These are phyloP conservation scores for Nannobrachium achirus DNA, from an alignment of 2,113 vertebrate species.

Conservation along the genomic window DNA sequence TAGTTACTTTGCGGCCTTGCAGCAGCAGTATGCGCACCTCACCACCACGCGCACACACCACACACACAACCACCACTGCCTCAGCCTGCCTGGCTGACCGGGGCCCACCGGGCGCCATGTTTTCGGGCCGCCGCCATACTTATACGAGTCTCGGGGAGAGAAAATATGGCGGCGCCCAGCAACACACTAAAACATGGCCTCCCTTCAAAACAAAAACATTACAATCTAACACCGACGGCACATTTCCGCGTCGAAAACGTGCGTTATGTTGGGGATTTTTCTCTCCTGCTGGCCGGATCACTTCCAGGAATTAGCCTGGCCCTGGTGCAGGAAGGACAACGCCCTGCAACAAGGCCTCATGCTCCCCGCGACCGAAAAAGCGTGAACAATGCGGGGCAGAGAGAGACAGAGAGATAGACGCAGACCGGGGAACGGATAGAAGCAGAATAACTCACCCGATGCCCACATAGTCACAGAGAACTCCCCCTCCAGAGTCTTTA, in stretches of 20 bases:
- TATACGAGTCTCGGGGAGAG: conserved; percentile 89
- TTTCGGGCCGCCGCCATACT: conserved; percentile 94
- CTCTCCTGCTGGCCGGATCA: conserved; percentile 15
- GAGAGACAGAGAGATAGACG: conserved; percentile 29
- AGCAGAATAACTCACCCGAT: conserved; percentile 84
- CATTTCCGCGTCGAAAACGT: conserved; percentile 30
- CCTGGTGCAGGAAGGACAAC: conserved; percentile 78
- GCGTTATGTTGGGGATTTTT: conserved; percentile 22
- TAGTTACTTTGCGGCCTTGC: conserved; percentile 75
- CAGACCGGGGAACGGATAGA: conserved; percentile 9
- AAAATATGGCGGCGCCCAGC: conserved; percentile 99
- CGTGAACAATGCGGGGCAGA: conserved; percentile 24
- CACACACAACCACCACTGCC: conserved; percentile 85
- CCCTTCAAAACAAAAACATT: conserved; percentile 98
- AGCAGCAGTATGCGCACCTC: conserved; percentile 36
- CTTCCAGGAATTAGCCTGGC: conserved; percentile 68
- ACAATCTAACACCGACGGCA: conserved; percentile 4
- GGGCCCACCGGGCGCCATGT: conserved; percentile 81
- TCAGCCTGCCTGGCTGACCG: no score
- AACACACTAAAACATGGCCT: conserved; percentile 96
- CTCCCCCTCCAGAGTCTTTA: conserved; percentile 98
- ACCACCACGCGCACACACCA: conserved; percentile 57
- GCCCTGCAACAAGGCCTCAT: conserved; percentile 76
- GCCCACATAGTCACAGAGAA: conserved; percentile 99
- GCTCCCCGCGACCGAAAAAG: conserved; percentile 55